Conservation (phyloP, 2,888 invertebrate species). For the Tromatobia lineatoria region DNA sequence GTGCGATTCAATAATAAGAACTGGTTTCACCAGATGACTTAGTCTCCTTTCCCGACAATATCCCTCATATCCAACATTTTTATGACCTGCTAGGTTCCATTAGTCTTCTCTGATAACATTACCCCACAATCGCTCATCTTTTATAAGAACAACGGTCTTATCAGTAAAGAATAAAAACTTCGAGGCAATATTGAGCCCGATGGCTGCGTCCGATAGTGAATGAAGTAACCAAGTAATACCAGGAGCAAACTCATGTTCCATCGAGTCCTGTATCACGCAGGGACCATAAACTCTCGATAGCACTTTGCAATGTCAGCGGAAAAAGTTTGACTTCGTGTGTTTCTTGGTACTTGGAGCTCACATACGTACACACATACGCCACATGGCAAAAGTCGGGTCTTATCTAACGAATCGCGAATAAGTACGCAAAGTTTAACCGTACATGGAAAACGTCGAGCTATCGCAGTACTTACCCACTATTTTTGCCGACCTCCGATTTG, state of each 20-base stretch:
- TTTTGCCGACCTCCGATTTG: conserved; percentile 7
- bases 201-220: conserved; percentile 57
- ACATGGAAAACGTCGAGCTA: conserved; percentile 39
- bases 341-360: conserved; percentile 3
- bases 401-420: conserved; percentile 60
- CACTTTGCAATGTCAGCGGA: conserved; percentile 76
- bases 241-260: conserved; percentile 71
- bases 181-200: conserved; percentile 43
- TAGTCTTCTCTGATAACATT: not conserved
- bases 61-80: not conserved
- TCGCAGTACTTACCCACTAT: conserved; percentile 2
- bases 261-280: conserved; percentile 70
- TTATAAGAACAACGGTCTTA: conserved; percentile 8
- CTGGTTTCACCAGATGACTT: not conserved
- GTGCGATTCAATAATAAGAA: not conserved
- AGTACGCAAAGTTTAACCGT: conserved; percentile 40
- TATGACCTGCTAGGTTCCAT: not conserved
- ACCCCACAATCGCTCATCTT: not conserved
- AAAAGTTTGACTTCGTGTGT: conserved; percentile 70
- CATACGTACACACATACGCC: not conserved
- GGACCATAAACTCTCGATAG: conserved; percentile 76
- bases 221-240: conserved; percentile 59
- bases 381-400: conserved; percentile 46
- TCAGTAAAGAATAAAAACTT: conserved; percentile 22
- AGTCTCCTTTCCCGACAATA: no score